Evolutionary conservation across 2,113 vertebrate genomes (phyloP).

Genomic region (Prolemur simus): DNA sequence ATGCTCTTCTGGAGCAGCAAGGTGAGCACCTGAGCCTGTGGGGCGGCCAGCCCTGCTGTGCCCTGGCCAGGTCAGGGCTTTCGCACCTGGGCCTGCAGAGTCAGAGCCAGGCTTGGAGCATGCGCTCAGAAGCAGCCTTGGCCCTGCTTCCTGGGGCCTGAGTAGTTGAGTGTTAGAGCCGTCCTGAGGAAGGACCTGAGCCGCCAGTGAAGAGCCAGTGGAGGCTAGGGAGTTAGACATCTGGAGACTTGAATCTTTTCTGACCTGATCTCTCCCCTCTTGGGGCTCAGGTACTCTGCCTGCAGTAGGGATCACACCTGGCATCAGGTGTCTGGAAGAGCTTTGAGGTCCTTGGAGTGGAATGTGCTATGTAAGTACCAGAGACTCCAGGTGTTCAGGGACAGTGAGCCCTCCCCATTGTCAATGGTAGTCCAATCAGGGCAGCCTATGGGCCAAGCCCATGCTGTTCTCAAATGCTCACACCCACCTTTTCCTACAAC

Average conservation of each 20-base stretch:
- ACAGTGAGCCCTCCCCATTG: slow-evolving; percentile 61
- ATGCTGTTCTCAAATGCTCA: slow-evolving; percentile 76
- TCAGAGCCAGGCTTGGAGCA: slow-evolving; percentile 44
- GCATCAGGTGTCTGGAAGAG: slow-evolving; percentile 61
- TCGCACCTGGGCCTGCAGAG: slow-evolving; percentile 53
- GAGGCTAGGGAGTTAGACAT: slow-evolving; percentile 44
- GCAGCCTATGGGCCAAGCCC: slow-evolving; percentile 79
- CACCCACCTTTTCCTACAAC: slow-evolving; percentile 82
- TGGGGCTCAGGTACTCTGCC: slow-evolving; percentile 59
- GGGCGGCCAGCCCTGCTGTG: slow-evolving; percentile 67
- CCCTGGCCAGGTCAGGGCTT: slow-evolving; percentile 27
- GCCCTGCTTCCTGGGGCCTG: slow-evolving; percentile 21
- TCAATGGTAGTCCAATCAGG: slow-evolving; percentile 69
- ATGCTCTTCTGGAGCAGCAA: slow-evolving; percentile 95
- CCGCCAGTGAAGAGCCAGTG: slow-evolving; percentile 38
- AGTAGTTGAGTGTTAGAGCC: slow-evolving; percentile 38
- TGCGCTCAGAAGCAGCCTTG: background rate
- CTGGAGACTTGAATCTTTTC: slow-evolving; percentile 49
- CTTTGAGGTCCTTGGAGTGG: slow-evolving; percentile 63
- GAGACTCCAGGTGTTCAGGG: slow-evolving; percentile 62
- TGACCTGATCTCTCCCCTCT: slow-evolving; percentile 53
- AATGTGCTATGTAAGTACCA: slow-evolving; percentile 69
- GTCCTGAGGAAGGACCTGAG: slow-evolving; percentile 60
- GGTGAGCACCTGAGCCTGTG: slow-evolving; percentile 82
- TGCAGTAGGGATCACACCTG: slow-evolving; percentile 46